Base-by-base conservation (phyloP, 2,888 invertebrate species). In the Cosmia trapezina region DNA sequence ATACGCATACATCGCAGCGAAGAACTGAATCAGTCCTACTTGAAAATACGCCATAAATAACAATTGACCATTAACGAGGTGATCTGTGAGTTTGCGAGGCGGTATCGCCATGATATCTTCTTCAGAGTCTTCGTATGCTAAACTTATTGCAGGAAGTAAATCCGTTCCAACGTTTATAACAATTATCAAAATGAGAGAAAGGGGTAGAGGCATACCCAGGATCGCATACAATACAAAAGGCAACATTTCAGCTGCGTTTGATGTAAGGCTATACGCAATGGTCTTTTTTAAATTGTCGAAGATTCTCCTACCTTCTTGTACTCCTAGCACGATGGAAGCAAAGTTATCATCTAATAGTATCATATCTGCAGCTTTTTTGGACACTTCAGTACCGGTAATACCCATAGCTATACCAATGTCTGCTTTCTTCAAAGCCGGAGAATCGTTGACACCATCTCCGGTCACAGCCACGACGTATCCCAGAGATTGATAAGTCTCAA, bases 351-450 rank as follows among this genome's bases (percentile, higher is more conserved):
- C 98, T 86, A 98, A 94, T 45, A 98, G 95, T 85, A 98, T 98
- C 98, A 98, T 98, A 91, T 99, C 98, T 5, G 98, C 98, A 0
- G 98, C 98, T 93, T 98, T 98, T 92, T 98, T 98, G 0, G 98
- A 98, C 11, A 97, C 98, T 90, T 98, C 98, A 6, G 98, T 97
- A 0, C 98, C 98, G 28, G 97, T 97, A 68, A 98, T 98, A 12
- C 98, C 98, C 98, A 98, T 98, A 0, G 98, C 98, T 37, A 98
- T 97, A 41, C 98, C 98, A 73, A 98, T 98, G 84, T 98, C 98
- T 19, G 98, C 98, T 92, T 98, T 98, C 89, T 98, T 98, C 70
- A 98, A 93, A 19, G 98, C 98, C 8, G 98, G 98, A 0, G 98
- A 98, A 91, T 98, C 98, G 87, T 98, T 98, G 0, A 98, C 98